A percentile compares a stretch with the other conserved stretches of the same genome.
phyloP scores from a whole-genome alignment of 2,113 vertebrate genomes.

The Sardina pilchardus region DNA sequence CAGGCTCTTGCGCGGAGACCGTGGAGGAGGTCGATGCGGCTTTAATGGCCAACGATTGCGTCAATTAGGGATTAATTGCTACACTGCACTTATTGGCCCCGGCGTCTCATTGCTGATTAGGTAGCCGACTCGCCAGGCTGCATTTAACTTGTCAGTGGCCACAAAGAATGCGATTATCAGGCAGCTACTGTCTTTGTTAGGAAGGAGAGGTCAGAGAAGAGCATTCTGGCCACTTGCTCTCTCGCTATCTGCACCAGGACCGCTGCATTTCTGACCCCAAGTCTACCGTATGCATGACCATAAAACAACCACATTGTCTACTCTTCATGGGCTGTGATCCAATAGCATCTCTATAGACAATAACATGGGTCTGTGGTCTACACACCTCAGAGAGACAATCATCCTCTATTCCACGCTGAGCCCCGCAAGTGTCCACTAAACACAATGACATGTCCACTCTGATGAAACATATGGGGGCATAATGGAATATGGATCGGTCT shows the following conservation, averaged over 20 bases:
- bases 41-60: constrained; percentile 58
- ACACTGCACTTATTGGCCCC: constrained; percentile 43
- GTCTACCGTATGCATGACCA: no score
- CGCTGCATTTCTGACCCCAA: not conserved
- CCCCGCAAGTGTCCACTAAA: not conserved
- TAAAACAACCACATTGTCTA: not conserved
- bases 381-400: not conserved
- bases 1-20: not conserved
- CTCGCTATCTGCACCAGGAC: not conserved
- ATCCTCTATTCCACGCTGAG: not conserved
- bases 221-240: not conserved
- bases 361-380: not conserved
- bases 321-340: not conserved
- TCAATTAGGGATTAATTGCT: constrained; percentile 58
- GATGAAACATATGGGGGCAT: not conserved
- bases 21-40: constrained; percentile 51
- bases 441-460: not conserved
- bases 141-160: constrained; percentile 19
- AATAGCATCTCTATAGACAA: not conserved
- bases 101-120: constrained; percentile 26
- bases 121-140: constrained; percentile 26
- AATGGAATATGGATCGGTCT: not conserved
- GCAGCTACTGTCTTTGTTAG: not conserved
- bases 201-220: not conserved
- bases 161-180: constrained; percentile 24